Evolutionary conservation across 2,797 vertebrate species (phyloP), one percentile per base, ranked within the genome.

Genomic region (Sparus aurata): DNA sequence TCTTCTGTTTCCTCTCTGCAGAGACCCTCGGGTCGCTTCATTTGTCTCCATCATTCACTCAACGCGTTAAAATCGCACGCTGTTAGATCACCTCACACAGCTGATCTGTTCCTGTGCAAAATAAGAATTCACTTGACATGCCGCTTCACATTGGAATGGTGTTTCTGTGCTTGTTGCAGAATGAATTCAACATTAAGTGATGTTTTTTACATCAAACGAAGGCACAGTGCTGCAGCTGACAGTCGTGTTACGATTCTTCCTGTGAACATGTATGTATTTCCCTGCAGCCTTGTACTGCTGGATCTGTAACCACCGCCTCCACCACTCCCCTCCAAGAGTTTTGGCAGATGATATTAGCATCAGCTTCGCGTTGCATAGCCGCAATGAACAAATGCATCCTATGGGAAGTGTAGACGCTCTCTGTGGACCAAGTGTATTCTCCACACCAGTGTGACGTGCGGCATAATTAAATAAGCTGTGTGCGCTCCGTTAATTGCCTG

Each of bases 391-490:
- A 74, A 75, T 30, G 65, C 25, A 5, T 87, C 86, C 75, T 83
- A 5, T 59, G 68, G 83, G 82, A 66, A 52, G 78, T 64, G 58
- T 23, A 12, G 79, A 75, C n/a, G 67, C 72, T 87, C 87, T 90
- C 75, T 74, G 65, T 18, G 30, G 86, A 79, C 77, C 6, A 17
- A 20, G 12, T 85, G 80, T 82, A 61, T 90, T 82, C 77, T 86
- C 90, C 87, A 77, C 77, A 85, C 77, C 82, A 79, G 84, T 47
- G 41, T 90, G 90, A 66, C 69, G 77, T 83, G 82, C 22, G 13
- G 79, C 78, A 79, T 92, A 90, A 92, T 94, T 93, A 85, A 92
- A 93, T 91, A 91, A 90, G 86, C 80, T 50, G 73, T 83, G 84
- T 49, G 53, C 55, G 25, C 88, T 86, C 66, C 49, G 90, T 91